A percentile compares a stretch with the other conserved stretches of the same genome.
Evolutionary conservation across 2,797 vertebrate species (phyloP).

Genomic region (Eulemur rubriventer): DNA sequence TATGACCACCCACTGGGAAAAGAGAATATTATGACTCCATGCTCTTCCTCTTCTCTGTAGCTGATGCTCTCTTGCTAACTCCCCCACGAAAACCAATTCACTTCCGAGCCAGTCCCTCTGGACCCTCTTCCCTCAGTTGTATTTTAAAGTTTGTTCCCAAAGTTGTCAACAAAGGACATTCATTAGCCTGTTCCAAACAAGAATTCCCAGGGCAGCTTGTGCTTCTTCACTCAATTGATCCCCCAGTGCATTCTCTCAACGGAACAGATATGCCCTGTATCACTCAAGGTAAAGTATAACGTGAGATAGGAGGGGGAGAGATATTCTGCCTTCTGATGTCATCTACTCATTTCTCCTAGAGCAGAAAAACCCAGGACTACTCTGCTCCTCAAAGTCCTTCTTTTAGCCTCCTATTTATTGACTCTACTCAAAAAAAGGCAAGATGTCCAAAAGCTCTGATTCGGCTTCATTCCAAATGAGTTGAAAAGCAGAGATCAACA

Average conservation of each 20-base stretch:
- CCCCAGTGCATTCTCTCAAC: neutral
- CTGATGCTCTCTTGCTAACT: neutral
- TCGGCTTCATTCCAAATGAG: neutral
- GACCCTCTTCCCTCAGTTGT: neutral
- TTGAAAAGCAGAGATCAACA: neutral
- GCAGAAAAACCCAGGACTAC: neutral
- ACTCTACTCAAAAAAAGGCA: neutral
- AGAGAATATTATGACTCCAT: neutral
- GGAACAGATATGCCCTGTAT: neutral
- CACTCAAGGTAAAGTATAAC: neutral
- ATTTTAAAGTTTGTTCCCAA: neutral
- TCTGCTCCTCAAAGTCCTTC: neutral
- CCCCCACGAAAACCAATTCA: neutral
- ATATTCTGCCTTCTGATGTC: neutral
- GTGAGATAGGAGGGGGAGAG: neutral
- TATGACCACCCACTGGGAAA: neutral
- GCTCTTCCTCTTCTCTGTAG: neutral
- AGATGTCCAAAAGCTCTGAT: neutral
- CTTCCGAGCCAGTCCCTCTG: neutral
- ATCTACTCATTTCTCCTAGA: neutral
- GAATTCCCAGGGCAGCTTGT: neutral
- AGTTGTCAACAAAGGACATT: neutral
- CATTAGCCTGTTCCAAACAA: slow-evolving; percentile 32
- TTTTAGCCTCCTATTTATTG: neutral
- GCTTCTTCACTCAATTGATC: neutral